A percentile compares a stretch with the other conserved stretches of the same genome.
phyloP scores from a whole-genome alignment of 2,113 vertebrate genomes.

The Myxocyprinus asiaticus region DNA sequence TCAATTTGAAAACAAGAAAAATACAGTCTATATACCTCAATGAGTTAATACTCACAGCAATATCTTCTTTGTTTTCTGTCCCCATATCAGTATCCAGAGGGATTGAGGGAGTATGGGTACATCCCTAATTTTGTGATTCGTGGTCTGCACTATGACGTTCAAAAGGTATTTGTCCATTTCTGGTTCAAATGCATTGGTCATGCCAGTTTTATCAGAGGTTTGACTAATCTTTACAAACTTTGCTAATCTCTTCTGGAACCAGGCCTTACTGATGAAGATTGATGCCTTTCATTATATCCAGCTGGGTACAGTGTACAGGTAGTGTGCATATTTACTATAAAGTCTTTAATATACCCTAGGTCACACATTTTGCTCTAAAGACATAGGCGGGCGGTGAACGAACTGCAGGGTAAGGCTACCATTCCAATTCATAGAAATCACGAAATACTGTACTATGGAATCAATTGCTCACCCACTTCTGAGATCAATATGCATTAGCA shows the following conservation, averaged over 20 bases:
- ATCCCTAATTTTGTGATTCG: constrained; percentile 91
- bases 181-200: background rate
- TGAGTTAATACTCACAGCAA: background rate
- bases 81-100: constrained; percentile 84
- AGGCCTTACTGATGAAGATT: constrained; percentile 98
- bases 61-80: constrained; percentile 20
- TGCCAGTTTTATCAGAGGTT: background rate
- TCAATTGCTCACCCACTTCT: no score
- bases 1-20: no score
- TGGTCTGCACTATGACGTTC: constrained; percentile 96
- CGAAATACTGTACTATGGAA: no score
- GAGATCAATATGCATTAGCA: no score
- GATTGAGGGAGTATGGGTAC: constrained; percentile 88
- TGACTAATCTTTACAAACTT: background rate
- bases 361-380: no score
- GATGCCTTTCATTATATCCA: constrained; percentile 99
- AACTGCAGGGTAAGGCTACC: no score
- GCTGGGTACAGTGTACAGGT: constrained; percentile 80
- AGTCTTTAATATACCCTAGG: background rate
- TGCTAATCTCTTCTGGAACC: background rate
- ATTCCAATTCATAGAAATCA: no score
- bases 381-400: no score
- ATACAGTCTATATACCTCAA: no score
- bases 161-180: constrained; percentile 81
- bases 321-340: background rate